These are phyloP conservation scores for Macrosiphum euphorbiae DNA, from an alignment of 2,888 invertebrate genomes.

Conservation along the genomic window DNA sequence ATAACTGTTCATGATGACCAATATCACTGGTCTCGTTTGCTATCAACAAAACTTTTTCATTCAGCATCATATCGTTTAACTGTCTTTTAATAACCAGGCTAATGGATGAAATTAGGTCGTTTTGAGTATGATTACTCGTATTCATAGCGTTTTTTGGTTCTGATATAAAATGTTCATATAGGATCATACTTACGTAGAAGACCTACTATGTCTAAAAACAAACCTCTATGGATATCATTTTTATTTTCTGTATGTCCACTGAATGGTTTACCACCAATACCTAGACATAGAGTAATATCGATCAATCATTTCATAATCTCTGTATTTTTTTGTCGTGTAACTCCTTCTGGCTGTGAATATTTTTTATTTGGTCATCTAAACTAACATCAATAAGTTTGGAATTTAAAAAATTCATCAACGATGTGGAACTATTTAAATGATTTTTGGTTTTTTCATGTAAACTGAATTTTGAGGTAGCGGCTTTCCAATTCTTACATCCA, in stretches of 20 bases:
- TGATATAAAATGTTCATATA: not conserved
- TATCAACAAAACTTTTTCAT: not conserved
- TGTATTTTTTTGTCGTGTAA: conserved; percentile 6
- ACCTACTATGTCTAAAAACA: not conserved
- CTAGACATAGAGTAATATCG: not conserved
- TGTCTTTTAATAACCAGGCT: not conserved
- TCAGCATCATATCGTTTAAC: not conserved
- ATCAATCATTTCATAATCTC: not conserved
- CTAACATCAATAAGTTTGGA: not conserved
- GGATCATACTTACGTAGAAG: not conserved
- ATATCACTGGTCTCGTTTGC: conserved; percentile 6
- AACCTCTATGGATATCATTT: no score
- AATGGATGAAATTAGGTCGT: not conserved
- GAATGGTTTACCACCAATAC: conserved; percentile 7
- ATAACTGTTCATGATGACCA: not conserved
- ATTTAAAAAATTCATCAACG: no score
- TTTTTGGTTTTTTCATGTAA: no score
- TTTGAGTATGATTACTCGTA: conserved; percentile 12
- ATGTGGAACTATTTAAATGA: no score
- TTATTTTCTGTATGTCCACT: not conserved
- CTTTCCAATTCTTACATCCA: no score
- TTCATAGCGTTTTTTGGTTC: not conserved
- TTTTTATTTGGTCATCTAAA: not conserved
- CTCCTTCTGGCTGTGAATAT: not conserved
- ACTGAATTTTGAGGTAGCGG: no score